Percentiles rank a stretch among this genome's conserved stretches.
Conservation (phyloP, 2,113 vertebrate genomes). For the Actenoides hombroni region DNA sequence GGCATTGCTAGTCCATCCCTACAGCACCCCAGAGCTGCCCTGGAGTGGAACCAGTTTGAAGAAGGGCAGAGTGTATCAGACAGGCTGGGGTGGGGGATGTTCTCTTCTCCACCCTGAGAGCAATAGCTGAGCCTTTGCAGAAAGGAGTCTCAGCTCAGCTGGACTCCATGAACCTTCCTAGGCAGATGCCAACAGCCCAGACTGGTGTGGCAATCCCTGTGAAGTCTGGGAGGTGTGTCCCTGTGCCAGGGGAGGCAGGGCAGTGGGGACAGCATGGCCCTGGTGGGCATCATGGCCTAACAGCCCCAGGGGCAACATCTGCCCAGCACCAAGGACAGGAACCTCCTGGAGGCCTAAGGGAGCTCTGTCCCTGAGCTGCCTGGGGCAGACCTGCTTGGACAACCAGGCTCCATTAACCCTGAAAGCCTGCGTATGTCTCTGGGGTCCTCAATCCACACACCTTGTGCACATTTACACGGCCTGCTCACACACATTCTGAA, state of each 20-base stretch:
- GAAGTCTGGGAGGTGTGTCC: not conserved
- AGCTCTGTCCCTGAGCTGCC: not conserved
- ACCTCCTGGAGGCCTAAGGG: not conserved
- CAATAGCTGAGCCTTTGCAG: not conserved
- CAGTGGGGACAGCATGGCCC: fast-evolving
- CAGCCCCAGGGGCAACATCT: not conserved
- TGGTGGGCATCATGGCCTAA: not conserved
- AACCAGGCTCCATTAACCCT: fast-evolving
- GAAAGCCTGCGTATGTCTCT: fast-evolving
- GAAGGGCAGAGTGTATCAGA: not conserved
- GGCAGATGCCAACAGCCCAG: not conserved
- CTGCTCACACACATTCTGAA: not conserved
- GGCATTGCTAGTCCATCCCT: not conserved
- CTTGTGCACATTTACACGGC: no score
- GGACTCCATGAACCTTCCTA: fast-evolving
- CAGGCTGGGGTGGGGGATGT: not conserved
- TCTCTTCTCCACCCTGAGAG: not conserved
- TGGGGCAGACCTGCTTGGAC: not conserved
- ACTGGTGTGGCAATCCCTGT: no score
- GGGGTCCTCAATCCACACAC: not conserved
- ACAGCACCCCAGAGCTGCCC: not conserved
- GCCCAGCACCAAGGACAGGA: not conserved
- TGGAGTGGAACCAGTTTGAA: not conserved
- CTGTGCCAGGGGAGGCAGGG: not conserved
- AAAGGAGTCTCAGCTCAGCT: not conserved